Base-by-base conservation (phyloP, 2,888 invertebrate genomes). In the Scrobipalpa costella region DNA sequence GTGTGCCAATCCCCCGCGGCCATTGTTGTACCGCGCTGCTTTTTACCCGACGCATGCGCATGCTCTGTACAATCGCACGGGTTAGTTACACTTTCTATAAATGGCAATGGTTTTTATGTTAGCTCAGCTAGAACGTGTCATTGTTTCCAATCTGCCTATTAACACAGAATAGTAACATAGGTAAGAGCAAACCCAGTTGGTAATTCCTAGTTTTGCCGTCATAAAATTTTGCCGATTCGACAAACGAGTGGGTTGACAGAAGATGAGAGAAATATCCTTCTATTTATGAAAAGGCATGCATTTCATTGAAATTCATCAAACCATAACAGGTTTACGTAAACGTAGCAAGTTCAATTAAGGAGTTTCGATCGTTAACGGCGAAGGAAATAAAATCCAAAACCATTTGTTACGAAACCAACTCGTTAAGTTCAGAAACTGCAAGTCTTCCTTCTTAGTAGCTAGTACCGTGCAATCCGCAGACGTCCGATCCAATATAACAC, bases 41-140 rank as follows among this genome's bases (percentile, higher is more conserved):
- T 50, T 50, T 55, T 55, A 55, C 55, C 55, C 27, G 62, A 57
- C 57, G 62, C 58, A 50, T 63, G 63, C 44, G 44, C 40, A 33
- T 8, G 7, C 27, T 47, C 57, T 15, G 50, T 44, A 58, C 58
- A 63, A 63, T 63, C 40, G 59, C 57, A 63, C 34, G 34, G 57
- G 34, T 57, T 61, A 52, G 60, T 60, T 55, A 64, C 60, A 64
- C 63, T 64, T 64, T 64, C 63, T 64, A 64, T 57, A 61, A 61
- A 64, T 61, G 60, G 60, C 11, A 21, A 21, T 21, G 50, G 50
- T 50, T 50, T 50, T 50, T 50, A 21, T 50, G 50, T 50, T 17
- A 19, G 44, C 44, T 15, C n/a, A 44, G 44, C 44, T 44, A 15
- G 44, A 44, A 44, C 44, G n/a, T 44, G 44, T 44, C 44, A 44